These are phyloP conservation scores for Rhagonycha fulva DNA, from an alignment of 2,888 invertebrate species.

Conservation along the genomic window DNA sequence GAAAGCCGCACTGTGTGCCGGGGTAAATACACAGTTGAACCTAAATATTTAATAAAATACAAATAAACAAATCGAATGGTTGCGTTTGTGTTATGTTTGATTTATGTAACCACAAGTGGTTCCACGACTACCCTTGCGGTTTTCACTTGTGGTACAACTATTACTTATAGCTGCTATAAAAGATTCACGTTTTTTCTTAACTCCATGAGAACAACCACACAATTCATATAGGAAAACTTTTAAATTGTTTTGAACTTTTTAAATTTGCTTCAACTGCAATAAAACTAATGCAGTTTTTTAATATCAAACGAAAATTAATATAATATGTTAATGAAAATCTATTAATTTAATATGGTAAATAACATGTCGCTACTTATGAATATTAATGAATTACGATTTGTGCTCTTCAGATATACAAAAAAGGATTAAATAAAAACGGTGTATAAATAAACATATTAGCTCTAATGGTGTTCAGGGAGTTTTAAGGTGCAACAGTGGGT, in stretches of 20 bases:
- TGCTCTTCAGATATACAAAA: neutral
- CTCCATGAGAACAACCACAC: conserved; percentile 30
- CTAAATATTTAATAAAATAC: conserved; percentile 47
- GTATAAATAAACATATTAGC: conserved; percentile 10
- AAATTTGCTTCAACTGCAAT: neutral
- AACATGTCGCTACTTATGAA: neutral
- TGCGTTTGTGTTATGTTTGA: conserved; percentile 45
- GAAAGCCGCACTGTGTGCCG: conserved; percentile 36
- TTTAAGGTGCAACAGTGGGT: conserved; percentile 24
- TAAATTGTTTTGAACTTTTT: neutral
- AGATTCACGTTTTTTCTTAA: conserved; percentile 41
- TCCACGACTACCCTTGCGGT: conserved; percentile 49
- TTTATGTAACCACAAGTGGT: conserved; percentile 50
- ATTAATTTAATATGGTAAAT: neutral
- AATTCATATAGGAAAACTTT: neutral
- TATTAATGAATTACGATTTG: neutral
- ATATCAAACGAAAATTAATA: neutral
- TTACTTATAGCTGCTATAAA: conserved; percentile 43
- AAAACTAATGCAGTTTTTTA: neutral
- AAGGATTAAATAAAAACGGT: neutral
- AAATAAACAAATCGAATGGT: conserved; percentile 49
- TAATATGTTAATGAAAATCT: neutral
- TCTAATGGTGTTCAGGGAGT: conserved; percentile 10
- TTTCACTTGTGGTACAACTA: conserved; percentile 36
- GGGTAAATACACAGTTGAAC: conserved; percentile 32